Percentiles rank a stretch among this genome's conserved stretches.
phyloP scores from a whole-genome alignment of 2,113 vertebrate genomes.

The Tychaedon coryphoeus region DNA sequence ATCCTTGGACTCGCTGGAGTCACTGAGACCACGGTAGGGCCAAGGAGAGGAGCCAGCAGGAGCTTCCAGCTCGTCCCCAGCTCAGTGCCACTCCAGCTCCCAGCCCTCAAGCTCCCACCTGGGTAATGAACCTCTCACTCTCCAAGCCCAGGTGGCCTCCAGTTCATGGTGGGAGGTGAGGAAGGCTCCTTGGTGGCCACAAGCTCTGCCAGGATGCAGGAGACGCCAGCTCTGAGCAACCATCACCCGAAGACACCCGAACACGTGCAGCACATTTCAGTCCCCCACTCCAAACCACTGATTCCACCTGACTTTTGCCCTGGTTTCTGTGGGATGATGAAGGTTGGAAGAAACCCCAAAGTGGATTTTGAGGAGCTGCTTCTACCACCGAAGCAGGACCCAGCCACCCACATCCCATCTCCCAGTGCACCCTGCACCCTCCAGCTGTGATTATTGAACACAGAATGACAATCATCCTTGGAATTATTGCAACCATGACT shows the following conservation, averaged over 20 bases:
- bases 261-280: background rate
- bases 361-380: background rate
- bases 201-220: background rate
- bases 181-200: background rate
- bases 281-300: background rate
- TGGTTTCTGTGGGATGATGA: background rate
- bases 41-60: accelerated
- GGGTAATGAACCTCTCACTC: background rate
- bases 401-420: background rate
- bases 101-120: accelerated
- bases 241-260: background rate
- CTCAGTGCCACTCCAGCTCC: background rate
- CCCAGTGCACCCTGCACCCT: background rate
- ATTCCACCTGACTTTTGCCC: background rate
- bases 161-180: background rate
- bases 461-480: background rate
- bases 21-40: background rate
- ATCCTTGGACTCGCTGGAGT: background rate
- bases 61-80: background rate
- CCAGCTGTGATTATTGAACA: background rate
- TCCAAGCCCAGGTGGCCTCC: background rate
- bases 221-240: background rate
- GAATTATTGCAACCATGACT: background rate
- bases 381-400: background rate
- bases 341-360: background rate